Evolutionary conservation across 2,797 vertebrate genomes (phyloP).

Genomic region (Antrozous pallidus): DNA sequence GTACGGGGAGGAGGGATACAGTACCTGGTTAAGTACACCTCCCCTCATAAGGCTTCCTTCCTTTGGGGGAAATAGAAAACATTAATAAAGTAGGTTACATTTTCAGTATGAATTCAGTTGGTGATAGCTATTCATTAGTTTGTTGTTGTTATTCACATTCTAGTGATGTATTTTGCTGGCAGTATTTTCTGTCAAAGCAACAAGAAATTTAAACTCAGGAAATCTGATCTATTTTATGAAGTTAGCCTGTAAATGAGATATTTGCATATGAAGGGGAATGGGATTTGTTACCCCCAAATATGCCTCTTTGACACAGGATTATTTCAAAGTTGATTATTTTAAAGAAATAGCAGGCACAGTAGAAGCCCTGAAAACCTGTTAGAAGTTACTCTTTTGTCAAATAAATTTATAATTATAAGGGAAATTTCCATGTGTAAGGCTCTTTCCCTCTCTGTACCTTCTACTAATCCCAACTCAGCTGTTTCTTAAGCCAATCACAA

Average conservation of each 20-base stretch:
- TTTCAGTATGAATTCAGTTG: background rate
- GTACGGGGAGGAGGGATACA: background rate
- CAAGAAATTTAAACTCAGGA: background rate
- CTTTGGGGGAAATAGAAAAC: background rate
- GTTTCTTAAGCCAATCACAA: background rate
- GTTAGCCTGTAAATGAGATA: background rate
- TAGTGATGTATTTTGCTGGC: background rate
- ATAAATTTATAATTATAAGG: background rate
- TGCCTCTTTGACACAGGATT: background rate
- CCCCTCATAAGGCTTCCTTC: no score
- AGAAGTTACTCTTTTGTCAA: background rate
- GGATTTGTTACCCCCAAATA: background rate
- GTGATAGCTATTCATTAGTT: background rate
- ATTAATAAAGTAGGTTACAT: background rate
- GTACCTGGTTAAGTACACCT: background rate
- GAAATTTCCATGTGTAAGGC: background rate
- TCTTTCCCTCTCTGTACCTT: background rate
- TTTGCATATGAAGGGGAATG: background rate
- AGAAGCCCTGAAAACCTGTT: background rate
- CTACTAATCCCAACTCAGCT: background rate
- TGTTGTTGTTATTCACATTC: background rate
- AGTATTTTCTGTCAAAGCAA: background rate
- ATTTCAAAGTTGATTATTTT: background rate
- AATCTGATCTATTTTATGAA: background rate
- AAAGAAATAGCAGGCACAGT: background rate